Evolutionary conservation across 2,888 invertebrate genomes (phyloP), one percentile per base, ranked within the genome.

Genomic region (Polyploca ridens): DNA sequence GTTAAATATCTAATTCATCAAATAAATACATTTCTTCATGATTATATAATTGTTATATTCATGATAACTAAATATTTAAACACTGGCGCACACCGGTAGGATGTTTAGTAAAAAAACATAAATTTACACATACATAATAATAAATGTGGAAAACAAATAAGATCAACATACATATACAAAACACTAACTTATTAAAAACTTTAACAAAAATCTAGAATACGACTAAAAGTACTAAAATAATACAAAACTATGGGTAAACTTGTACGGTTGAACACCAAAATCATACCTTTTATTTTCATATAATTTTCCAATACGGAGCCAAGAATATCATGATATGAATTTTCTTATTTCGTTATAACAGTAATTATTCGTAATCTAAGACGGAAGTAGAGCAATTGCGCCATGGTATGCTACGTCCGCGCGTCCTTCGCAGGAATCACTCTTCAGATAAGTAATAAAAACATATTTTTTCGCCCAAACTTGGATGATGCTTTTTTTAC

Each of bases 91-190:
- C 49, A 19, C 10, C n/a, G 19, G 19, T 19, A 54, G 5, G 19
- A 60, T 38, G 4, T 35, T 60, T 38, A 60, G 19, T 60, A 10
- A 16, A 65, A 67, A 69, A 69, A 70, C 62, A 68, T 54, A 66
- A 13, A 65, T 63, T 64, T 66, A 63, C 64, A 69, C 33, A 14
- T 35, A 59, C 58, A 46, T 14, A 10, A 14, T 57, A 41, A 58
- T 58, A n/a, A 49, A n/a, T 44, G 58, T n/a, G 14, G 69, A 67
- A 69, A 70, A 70, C 67, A 64, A 27, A 27, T 27, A 63, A 72
- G 67, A 70, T 73, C 66, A 73, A 77, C 73, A 69, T 74, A 69
- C 64, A 71, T 66, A 46, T 59, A 69, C 44, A 71, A 66, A 64
- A 65, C 67, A 46, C 16, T 59, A 27, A 35, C 33, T 38, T 63